Percentiles rank a stretch among this genome's conserved stretches.
Evolutionary conservation across 2,888 invertebrate genomes (phyloP).

Genomic region (Protula sp.): DNA sequence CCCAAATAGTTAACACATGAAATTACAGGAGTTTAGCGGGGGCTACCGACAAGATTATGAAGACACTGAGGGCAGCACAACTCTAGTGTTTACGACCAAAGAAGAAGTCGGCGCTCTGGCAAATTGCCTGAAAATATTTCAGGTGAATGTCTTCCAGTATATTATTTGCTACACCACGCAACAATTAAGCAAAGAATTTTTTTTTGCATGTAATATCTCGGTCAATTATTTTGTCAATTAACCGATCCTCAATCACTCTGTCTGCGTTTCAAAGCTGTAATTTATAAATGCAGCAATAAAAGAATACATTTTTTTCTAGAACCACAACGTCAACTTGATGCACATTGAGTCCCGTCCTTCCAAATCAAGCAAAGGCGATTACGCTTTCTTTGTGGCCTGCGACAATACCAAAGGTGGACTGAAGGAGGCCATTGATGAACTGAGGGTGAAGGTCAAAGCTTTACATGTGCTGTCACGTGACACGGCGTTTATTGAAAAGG

Average conservation of each 20-base stretch:
- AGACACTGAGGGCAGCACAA: constrained; percentile 42
- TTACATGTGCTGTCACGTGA: constrained; percentile 70
- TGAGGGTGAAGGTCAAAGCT: constrained; percentile 69
- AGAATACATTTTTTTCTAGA: constrained; percentile 34
- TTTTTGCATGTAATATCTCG: too few species aligned
- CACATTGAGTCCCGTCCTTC: constrained; percentile 94
- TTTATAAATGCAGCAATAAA: too few species aligned
- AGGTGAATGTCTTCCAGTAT: constrained; percentile 60
- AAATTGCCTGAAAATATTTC: constrained; percentile 80
- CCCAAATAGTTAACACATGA: too few species aligned
- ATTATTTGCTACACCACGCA: too few species aligned
- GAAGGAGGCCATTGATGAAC: constrained; percentile 63
- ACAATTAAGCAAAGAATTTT: too few species aligned
- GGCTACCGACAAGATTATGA: constrained; percentile 9
- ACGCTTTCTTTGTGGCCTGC: constrained; percentile 94
- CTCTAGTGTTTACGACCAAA: constrained; percentile 61
- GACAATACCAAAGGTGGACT: constrained; percentile 69
- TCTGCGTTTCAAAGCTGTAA: too few species aligned
- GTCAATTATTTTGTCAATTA: too few species aligned
- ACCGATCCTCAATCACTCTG: too few species aligned
- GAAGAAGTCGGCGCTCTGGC: constrained; percentile 84
- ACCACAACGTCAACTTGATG: constrained; percentile 68
- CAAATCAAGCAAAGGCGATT: constrained; percentile 66
- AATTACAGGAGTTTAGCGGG: too few species aligned
- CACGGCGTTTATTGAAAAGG: too few species aligned